Percentiles rank a stretch among this genome's conserved stretches.
Conservation (phyloP, 2,797 vertebrate genomes). For the Lerista edwardsae region DNA sequence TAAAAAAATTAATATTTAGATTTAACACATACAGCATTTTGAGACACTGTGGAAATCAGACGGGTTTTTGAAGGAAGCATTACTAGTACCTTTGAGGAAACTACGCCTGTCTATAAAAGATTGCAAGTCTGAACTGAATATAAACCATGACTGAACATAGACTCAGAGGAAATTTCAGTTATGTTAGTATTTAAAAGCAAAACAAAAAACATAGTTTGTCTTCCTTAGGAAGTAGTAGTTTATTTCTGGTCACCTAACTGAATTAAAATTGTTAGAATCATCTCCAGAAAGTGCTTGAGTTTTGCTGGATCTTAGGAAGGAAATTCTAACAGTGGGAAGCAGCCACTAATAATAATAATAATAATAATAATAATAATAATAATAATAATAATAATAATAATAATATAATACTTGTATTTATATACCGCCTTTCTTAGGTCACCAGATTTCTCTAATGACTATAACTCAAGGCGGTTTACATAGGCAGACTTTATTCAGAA, state of each 20-base stretch:
- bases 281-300: background rate
- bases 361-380: too few species aligned
- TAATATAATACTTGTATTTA: too few species aligned
- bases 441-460: too few species aligned
- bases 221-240: too few species aligned
- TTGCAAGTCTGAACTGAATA: background rate
- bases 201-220: too few species aligned
- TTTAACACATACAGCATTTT: background rate
- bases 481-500: too few species aligned
- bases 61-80: background rate
- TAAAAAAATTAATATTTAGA: background rate
- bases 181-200: too few species aligned
- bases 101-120: background rate
- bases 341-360: too few species aligned
- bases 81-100: background rate
- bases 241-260: background rate
- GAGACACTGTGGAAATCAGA: background rate
- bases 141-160: background rate
- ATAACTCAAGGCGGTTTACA: too few species aligned
- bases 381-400: too few species aligned
- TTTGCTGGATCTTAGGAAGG: background rate
- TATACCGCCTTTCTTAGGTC: too few species aligned
- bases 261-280: background rate
- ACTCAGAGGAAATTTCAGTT: background rate
- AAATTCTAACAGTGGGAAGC: background rate